A percentile compares a stretch with the other conserved stretches of the same genome.
These are phyloP conservation scores for Melanostoma mellinum DNA, from an alignment of 2,888 invertebrate species.

Conservation along the genomic window DNA sequence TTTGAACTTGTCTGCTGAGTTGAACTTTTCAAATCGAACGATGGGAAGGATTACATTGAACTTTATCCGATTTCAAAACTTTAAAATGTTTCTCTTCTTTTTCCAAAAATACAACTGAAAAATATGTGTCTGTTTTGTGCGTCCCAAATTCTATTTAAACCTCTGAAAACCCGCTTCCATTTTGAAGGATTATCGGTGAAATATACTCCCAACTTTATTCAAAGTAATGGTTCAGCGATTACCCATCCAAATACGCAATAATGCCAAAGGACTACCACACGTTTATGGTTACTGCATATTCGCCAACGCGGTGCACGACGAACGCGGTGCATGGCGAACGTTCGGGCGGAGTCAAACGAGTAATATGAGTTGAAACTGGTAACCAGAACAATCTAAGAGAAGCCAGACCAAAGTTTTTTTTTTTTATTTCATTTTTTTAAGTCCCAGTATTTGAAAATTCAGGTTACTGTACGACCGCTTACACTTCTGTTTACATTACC, in stretches of 20 bases:
- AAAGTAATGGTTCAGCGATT: not conserved
- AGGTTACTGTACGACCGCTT: conserved; percentile 23
- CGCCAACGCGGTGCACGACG: too few relatives aligned
- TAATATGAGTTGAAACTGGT: conserved; percentile 19
- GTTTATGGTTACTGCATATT: not conserved
- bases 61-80: too few relatives aligned
- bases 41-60: too few relatives aligned
- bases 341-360: not conserved
- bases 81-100: too few relatives aligned
- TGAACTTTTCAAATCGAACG: too few relatives aligned
- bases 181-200: conserved; percentile 9
- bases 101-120: too few relatives aligned
- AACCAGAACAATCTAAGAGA: conserved; percentile 25
- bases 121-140: too few relatives aligned
- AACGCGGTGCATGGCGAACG: not conserved
- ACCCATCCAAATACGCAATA: conserved; percentile 3
- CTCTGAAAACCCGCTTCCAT: conserved; percentile 1
- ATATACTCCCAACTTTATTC: not conserved
- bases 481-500: conserved; percentile 13
- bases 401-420: conserved; percentile 20
- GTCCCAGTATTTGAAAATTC: conserved; percentile 37
- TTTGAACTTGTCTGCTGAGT: too few relatives aligned
- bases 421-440: not conserved
- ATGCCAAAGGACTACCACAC: not conserved
- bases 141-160: too few relatives aligned